Conservation (phyloP, 2,888 invertebrate genomes). For the Lacanobia wlatinum region DNA sequence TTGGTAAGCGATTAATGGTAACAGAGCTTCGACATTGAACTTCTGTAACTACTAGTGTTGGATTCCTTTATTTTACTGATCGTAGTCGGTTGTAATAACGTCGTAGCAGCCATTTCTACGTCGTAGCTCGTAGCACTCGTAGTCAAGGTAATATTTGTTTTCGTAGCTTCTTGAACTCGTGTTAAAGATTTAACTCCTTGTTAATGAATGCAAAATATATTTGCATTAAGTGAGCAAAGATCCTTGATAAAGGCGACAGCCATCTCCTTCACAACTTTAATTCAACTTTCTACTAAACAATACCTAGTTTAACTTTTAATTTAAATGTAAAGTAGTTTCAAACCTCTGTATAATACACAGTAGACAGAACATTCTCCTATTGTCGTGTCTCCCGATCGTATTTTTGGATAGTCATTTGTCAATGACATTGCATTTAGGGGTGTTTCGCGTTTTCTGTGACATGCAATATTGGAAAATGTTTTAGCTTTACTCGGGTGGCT, state of each 20-base stretch:
- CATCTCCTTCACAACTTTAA: neutral
- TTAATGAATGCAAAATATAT: neutral
- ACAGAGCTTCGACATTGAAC: slow-evolving; percentile 19
- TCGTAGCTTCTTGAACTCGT: neutral
- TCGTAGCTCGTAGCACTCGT: neutral
- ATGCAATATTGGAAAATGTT: slow-evolving; percentile 67
- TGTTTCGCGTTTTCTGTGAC: slow-evolving; percentile 60
- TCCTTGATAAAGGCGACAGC: neutral
- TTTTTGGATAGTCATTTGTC: slow-evolving; percentile 67
- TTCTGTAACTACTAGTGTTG: slow-evolving; percentile 6
- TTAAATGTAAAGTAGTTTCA: slow-evolving; percentile 48
- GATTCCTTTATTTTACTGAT: neutral
- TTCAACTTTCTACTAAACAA: slow-evolving; percentile 1
- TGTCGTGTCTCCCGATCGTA: slow-evolving; percentile 68
- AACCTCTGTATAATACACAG: slow-evolving; percentile 28
- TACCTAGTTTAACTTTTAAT: slow-evolving; percentile 28
- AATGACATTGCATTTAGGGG: slow-evolving; percentile 69
- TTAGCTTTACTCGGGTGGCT: neutral
- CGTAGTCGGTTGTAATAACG: neutral
- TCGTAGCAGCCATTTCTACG: neutral
- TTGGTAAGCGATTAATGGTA: slow-evolving; percentile 38
- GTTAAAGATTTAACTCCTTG: neutral
- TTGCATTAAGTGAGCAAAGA: neutral
- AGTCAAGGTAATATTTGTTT: neutral
- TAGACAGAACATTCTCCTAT: slow-evolving; percentile 17